Base-by-base conservation (phyloP, 2,113 vertebrate genomes). In the Ailuropoda melanoleuca region DNA sequence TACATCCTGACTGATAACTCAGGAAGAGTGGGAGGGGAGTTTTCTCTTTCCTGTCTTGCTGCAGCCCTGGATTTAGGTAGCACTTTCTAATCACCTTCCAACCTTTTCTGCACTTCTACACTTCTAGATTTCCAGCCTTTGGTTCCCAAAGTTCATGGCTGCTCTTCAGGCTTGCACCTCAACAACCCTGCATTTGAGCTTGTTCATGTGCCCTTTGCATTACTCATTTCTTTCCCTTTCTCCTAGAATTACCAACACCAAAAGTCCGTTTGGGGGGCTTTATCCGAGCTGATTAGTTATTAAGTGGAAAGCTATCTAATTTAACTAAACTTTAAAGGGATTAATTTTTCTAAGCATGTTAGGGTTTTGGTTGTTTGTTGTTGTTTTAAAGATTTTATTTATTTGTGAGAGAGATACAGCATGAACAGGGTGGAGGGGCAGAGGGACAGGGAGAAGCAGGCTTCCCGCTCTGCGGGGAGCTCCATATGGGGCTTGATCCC, bases 301-400 rank as follows among this genome's bases (percentile, higher is more conserved):
- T 92, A 88, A 84, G 74, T 74, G 48, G 82, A 96, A 86, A 62
- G 1, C 72, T 50, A 29, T 89, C 43, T 46, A 23, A 68, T 68
- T 92, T 83, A 93, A 55, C n/a, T 66, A 86, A 77, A 77, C 74
- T 75, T 55, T 64, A 53, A 29, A 56, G 53, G 24, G 21, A 78
- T 94, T 91, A 89, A 83, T 88, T 97, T 84, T 80, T 66, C 60
- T 66, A 70, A 89, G 37, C 77, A 60, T 64, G 29, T 89, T 78
- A 85, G 48, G 18, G 8, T 43, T 55, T 60, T 68, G 66, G 4
- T 68, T 10, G 34, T 0, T 68, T 19, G 64, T 18, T n/a, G 62
- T 37, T 68, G 66, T n/a, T 72, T 34, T 34, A 66, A 66, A 43
- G 37, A 43, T n/a, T n/a, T n/a, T n/a, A n/a, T n/a, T n/a, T n/a